Evolutionary conservation across 92 coral and sea anemone genomes (phyloP).

Genomic region (Phymanthus crucifer): DNA sequence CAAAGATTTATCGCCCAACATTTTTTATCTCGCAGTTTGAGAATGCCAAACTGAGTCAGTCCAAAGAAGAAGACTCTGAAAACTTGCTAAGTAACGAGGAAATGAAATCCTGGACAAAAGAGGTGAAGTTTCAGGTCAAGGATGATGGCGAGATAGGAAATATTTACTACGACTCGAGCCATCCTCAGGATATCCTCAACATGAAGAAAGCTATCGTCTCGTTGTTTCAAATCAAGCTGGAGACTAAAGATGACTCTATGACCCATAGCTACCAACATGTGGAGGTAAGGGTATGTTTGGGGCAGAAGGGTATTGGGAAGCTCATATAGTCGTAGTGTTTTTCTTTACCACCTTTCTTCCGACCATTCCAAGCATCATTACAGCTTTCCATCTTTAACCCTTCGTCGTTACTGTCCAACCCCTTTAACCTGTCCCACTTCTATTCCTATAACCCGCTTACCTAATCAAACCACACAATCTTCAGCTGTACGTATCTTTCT

Average conservation of each 20-base stretch:
- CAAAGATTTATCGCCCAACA: not conserved
- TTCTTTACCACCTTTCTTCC: too few species aligned
- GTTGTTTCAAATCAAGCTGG: constrained; percentile 28
- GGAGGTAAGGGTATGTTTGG: constrained; percentile 9
- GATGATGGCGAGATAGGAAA: constrained; percentile 30
- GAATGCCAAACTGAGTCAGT: constrained; percentile 6
- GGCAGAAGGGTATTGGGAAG: too few species aligned
- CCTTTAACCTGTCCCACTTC: not conserved
- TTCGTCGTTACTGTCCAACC: too few species aligned
- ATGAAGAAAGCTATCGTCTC: constrained; percentile 54
- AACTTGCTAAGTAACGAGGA: constrained; percentile 16
- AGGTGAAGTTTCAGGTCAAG: constrained; percentile 23
- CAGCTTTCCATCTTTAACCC: too few species aligned
- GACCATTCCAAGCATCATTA: too few species aligned
- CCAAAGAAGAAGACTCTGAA: not conserved
- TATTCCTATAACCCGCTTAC: too few species aligned
- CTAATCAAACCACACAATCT: too few species aligned
- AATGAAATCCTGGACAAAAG: constrained; percentile 22
- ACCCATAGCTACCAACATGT: not conserved
- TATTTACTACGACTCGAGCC: constrained; percentile 7
- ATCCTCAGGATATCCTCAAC: constrained; percentile 45
- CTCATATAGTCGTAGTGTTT: too few species aligned
- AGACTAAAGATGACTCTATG: not conserved
- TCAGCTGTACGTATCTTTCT: too few species aligned
- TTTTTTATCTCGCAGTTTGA: not conserved